Percentiles rank a stretch among this genome's conserved stretches.
Evolutionary conservation across 2,888 invertebrate species (phyloP).

Genomic region (Monochamus alternatus): DNA sequence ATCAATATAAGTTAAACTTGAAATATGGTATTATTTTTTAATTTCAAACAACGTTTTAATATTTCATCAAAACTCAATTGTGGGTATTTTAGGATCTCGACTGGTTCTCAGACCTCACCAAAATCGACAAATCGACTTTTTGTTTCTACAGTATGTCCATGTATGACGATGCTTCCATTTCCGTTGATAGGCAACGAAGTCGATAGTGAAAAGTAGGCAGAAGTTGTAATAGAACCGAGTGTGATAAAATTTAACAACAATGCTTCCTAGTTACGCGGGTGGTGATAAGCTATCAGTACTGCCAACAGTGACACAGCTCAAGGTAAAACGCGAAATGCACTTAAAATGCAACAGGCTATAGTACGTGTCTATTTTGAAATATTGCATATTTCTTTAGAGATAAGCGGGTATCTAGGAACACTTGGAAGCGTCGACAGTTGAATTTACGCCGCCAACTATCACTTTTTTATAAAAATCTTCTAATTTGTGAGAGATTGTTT

Average conservation of each 20-base stretch:
- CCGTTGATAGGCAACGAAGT: neutral
- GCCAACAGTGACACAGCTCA: slow-evolving; percentile 18
- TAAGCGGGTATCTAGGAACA: neutral
- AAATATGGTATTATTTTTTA: too few species aligned
- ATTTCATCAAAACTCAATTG: too few species aligned
- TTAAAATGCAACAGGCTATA: slow-evolving; percentile 10
- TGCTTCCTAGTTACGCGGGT: slow-evolving; percentile 16
- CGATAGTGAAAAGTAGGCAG: neutral
- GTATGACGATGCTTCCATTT: too few species aligned
- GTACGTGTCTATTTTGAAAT: neutral
- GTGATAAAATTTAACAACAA: slow-evolving; percentile 10
- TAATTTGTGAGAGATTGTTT: too few species aligned
- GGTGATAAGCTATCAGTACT: slow-evolving; percentile 25
- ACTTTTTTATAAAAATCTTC: too few species aligned
- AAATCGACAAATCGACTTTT: too few species aligned
- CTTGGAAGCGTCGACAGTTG: neutral
- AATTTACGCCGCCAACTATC: too few species aligned
- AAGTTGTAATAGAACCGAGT: neutral
- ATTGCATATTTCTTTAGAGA: neutral
- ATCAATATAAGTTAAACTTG: too few species aligned
- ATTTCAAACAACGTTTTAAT: too few species aligned
- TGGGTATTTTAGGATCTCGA: too few species aligned
- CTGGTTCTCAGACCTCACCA: too few species aligned
- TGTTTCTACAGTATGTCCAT: too few species aligned
- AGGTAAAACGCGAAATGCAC: slow-evolving; percentile 11